Base-by-base conservation (phyloP, 2,888 invertebrate species). In the Dusona sp. region DNA sequence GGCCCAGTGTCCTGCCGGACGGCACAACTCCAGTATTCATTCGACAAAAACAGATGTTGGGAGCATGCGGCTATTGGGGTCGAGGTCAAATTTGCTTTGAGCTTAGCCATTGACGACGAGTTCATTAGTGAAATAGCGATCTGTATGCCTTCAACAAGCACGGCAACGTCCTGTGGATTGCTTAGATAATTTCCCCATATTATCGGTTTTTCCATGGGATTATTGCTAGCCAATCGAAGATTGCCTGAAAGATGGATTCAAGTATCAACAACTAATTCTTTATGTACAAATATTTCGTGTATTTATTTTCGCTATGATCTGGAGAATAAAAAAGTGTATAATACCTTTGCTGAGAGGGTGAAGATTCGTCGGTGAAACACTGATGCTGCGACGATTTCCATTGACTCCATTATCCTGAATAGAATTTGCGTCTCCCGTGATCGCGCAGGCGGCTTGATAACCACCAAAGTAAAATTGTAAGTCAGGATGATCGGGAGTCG, bases 101-200 rank as follows among this genome's bases (percentile, higher is more conserved):
- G 91, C 84, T 90, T 92, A 4, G 88, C 83, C 89, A 94, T 86
- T 13, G 96, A 95, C 29, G 95, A 95, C 42, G 96, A 95, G 88
- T 96, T 96, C 38, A 95, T 95, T 7, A 97, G 93, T 25, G 94
- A 94, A 86, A 96, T 95, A 7, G 96, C 96, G 8, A 96, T 95
- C 87, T 95, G 95, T 9, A 96, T 95, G 0, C 96, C 97, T 73
- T 96, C 96, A 0, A 96, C 95, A 11, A 97, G 91, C 3, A 96
- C 95, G 0, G 95, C 94, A 2, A 96, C 92, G 90, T 98, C 98
- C 88, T 96, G 95, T 0, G 96, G 95, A 61, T 97, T 96, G 4
- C 95, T 94, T 90, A 98, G 95, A 93, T 98, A 98, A 93, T 98
- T 97, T 0, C 97, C 97, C 89, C 96, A 96, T 93, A 98, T 96